These are phyloP conservation scores for Falco novaeseelandiae DNA, from an alignment of 2,797 vertebrate genomes.

Conservation along the genomic window DNA sequence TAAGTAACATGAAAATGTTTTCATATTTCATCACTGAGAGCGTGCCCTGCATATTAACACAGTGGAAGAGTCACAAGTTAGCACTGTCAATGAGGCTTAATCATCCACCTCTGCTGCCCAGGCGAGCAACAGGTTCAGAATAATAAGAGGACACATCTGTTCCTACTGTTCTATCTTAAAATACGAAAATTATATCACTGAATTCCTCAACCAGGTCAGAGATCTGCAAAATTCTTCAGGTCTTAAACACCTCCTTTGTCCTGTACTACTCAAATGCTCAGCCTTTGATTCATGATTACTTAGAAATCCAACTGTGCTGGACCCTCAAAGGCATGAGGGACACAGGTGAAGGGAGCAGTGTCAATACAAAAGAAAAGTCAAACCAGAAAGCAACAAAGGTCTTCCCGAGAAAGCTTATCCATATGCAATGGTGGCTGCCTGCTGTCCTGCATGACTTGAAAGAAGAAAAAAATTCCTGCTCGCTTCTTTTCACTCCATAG, in stretches of 20 bases:
- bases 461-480: not conserved
- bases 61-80: not conserved
- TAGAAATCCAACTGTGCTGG: not conserved
- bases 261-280: not conserved
- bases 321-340: not conserved
- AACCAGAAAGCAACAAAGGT: not conserved
- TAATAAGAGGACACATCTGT: not conserved
- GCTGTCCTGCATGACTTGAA: not conserved
- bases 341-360: not conserved
- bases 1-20: constrained; percentile 15
- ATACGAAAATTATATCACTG: not conserved
- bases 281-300: not conserved
- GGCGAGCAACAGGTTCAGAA: not conserved
- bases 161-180: not conserved
- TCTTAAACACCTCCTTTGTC: not conserved
- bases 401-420: not conserved
- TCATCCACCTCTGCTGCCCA: not conserved
- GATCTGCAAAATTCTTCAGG: not conserved
- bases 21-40: constrained; percentile 5
- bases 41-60: not conserved
- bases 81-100: not conserved
- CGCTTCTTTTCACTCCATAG: not conserved
- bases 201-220: not conserved
- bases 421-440: not conserved
- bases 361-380: not conserved